Percentiles rank a stretch among this genome's conserved stretches.
Evolutionary conservation across 1,140 invertebrate species (phyloP).

Genomic region (Psilanteris sp.): DNA sequence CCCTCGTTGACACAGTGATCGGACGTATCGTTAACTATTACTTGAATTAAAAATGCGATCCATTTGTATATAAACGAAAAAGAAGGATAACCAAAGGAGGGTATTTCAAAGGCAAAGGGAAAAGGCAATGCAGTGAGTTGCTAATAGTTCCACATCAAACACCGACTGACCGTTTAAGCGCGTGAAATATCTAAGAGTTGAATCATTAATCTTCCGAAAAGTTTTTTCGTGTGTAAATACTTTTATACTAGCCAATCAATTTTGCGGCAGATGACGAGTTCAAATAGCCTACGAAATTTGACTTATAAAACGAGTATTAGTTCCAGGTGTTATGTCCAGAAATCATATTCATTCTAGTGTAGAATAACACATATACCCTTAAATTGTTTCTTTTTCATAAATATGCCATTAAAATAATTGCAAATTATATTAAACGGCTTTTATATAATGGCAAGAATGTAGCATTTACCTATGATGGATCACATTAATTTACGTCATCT

Average conservation of each 20-base stretch:
- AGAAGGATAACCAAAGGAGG: constrained; percentile 31
- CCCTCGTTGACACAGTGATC: constrained; percentile 41
- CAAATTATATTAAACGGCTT: no score
- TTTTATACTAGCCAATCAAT: constrained; percentile 57
- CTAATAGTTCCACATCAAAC: constrained; percentile 76
- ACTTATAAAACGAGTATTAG: constrained; percentile 48
- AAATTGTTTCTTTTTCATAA: no score
- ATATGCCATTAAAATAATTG: no score
- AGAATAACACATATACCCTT: no score
- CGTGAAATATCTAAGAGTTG: constrained; percentile 59
- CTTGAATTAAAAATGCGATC: constrained; percentile 37
- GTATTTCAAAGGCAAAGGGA: constrained; percentile 33
- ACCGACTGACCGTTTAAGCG: constrained; percentile 69
- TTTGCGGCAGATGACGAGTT: constrained; percentile 59
- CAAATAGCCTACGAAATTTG: constrained; percentile 64
- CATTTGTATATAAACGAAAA: constrained; percentile 7
- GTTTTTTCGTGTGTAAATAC: constrained; percentile 74
- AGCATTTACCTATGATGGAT: no score
- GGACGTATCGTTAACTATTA: constrained; percentile 64
- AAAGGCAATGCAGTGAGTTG: constrained; percentile 54
- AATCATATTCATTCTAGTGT: no score
- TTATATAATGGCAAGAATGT: no score
- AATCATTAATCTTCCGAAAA: constrained; percentile 74
- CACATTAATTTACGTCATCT: no score
- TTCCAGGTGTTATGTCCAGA: constrained; percentile 65